A percentile compares a stretch with the other conserved stretches of the same genome.
These are phyloP conservation scores for Raja brachyura DNA, from an alignment of 2,113 vertebrate species.

Conservation along the genomic window DNA sequence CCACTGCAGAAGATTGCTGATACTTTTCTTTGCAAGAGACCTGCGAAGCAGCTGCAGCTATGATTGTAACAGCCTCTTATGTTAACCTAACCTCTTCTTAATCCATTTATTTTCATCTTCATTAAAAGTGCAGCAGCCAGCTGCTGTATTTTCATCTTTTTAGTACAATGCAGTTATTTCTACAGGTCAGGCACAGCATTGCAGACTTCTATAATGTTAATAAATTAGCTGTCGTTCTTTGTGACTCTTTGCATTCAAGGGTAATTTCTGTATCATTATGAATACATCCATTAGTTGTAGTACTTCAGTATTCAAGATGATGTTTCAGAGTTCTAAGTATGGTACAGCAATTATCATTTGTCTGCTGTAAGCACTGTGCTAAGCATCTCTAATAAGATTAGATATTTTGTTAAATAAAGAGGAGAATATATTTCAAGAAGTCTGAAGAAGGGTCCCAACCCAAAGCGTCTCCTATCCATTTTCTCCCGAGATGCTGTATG, in stretches of 20 bases:
- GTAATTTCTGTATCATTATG: conserved; percentile 10
- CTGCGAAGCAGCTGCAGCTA: background rate
- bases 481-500: too few species aligned
- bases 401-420: background rate
- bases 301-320: background rate
- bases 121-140: conserved; percentile 19
- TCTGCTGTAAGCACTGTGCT: background rate
- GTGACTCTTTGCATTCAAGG: conserved; percentile 13
- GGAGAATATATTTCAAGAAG: too few species aligned
- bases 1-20: background rate
- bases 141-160: background rate
- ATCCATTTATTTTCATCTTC: background rate
- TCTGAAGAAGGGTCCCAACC: too few species aligned
- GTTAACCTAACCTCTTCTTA: background rate
- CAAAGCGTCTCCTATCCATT: too few species aligned
- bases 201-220: background rate
- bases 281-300: background rate
- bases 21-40: background rate
- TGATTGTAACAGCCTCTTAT: background rate
- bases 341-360: background rate
- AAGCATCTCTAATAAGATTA: background rate
- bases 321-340: background rate
- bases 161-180: conserved; percentile 10
- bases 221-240: conserved; percentile 2
- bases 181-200: background rate